phyloP scores from a whole-genome alignment of 2,797 vertebrate species.

The Myoxocephalus aenaeus region DNA sequence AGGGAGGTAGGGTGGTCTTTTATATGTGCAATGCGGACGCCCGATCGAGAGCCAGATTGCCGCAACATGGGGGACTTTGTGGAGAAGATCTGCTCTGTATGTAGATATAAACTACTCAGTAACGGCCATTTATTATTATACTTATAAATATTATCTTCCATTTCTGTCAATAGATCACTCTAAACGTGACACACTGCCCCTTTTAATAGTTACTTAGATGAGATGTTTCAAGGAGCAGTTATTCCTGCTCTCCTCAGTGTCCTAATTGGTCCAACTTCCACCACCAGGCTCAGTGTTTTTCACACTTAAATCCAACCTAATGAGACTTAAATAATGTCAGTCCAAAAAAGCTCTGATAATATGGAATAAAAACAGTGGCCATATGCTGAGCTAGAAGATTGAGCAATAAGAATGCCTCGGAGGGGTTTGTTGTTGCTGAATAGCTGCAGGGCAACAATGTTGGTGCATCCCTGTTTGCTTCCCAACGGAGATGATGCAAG shows the following conservation, averaged over 20 bases:
- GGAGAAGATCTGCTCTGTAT: neutral
- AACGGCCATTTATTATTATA: neutral
- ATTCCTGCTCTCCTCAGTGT: neutral
- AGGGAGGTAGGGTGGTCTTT: neutral
- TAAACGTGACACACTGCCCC: neutral
- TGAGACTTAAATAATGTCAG: neutral
- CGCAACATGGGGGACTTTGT: neutral
- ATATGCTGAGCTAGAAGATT: constrained; percentile 46
- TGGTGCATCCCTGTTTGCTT: constrained; percentile 45
- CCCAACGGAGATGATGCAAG: constrained; percentile 43
- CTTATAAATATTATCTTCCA: neutral
- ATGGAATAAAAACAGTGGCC: constrained; percentile 5
- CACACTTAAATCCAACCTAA: neutral
- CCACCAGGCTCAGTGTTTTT: neutral
- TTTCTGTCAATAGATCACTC: neutral
- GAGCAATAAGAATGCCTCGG: constrained; percentile 43
- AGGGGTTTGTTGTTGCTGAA: constrained; percentile 45
- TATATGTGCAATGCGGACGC: neutral
- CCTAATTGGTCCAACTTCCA: neutral
- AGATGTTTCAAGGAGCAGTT: constrained; percentile 1
- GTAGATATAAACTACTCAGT: neutral
- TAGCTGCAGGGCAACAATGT: constrained; percentile 58
- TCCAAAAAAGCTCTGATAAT: neutral
- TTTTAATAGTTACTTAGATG: neutral
- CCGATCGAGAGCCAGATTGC: neutral